phyloP scores from a whole-genome alignment of 2,797 vertebrate genomes.

The Semaprochilodus insignis region DNA sequence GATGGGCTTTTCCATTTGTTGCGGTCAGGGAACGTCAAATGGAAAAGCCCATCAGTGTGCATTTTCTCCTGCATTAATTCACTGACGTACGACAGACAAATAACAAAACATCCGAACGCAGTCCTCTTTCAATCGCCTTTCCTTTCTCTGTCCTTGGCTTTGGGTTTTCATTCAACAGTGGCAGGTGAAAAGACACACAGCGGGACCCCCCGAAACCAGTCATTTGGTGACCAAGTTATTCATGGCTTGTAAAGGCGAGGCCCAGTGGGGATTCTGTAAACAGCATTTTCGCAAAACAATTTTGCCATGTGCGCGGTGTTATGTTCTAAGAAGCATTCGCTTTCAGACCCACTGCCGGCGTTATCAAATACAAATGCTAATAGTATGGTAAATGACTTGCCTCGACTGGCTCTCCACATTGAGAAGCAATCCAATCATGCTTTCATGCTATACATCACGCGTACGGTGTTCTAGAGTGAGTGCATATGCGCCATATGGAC shows the following conservation, averaged over 20 bases:
- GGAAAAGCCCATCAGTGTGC: background rate
- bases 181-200: conserved; percentile 54
- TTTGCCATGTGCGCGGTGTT: conserved; percentile 39
- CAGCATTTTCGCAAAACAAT: conserved; percentile 57
- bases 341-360: conserved; percentile 42
- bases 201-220: conserved; percentile 39
- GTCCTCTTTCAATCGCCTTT: conserved; percentile 17
- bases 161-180: conserved; percentile 40
- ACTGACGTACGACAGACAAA: background rate
- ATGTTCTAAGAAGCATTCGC: conserved; percentile 46
- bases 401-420: conserved; percentile 38
- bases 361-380: conserved; percentile 52
- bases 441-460: background rate
- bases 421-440: conserved; percentile 43
- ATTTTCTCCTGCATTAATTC: conserved; percentile 14
- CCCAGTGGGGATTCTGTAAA: conserved; percentile 53
- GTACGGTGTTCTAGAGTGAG: no score
- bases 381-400: conserved; percentile 50
- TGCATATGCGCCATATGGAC: no score
- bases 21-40: background rate
- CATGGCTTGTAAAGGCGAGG: conserved; percentile 54
- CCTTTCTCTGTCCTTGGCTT: background rate
- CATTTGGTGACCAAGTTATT: conserved; percentile 60
- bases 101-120: background rate
- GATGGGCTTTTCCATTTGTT: conserved; percentile 43